Base-by-base conservation (phyloP, 2,113 vertebrate genomes). In the Chionis minor region DNA sequence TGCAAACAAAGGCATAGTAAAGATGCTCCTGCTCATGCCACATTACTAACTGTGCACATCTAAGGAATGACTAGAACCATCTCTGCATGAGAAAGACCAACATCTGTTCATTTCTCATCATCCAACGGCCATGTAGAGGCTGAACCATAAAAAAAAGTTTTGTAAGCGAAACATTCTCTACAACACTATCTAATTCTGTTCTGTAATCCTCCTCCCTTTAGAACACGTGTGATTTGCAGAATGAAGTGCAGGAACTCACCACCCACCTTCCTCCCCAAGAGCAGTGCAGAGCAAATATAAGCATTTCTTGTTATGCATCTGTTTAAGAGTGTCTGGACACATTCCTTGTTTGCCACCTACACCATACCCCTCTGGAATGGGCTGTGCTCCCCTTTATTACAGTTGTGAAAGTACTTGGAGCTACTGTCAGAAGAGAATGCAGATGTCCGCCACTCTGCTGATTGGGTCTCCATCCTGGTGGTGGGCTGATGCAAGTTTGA, bases 261-360 rank as follows among this genome's bases (percentile, higher is more conserved):
- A 82, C 94, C 77, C 81, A 97, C 90, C n/a, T 90, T 75, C 81
- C 85, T 96, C 91, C 86, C 88, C 80, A 81, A 79, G 20, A 94
- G 49, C 27, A 82, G 73, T 20, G 23, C 66, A 90, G 56, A 84
- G 32, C 35, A 92, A 95, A 96, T n/a, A 90, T 4, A 92, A 87
- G 49, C 13, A 17, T 80, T 88, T 83, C 58, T 80, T 92, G 70
- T 65, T 88, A 73, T 51, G 79, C 45, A 73, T 82, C 66, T 94
- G 66, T 73, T 96, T 80, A 88, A 94, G 58, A 82, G 17, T 83
- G 82, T 71, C 81, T 93, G 90, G 92, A 88, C 45, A 59, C 20
- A 45, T 42, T 90, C 84, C 62, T 96, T 10, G 1, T 85, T 94
- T 95, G 77, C 54, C 62, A 92, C 81, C 74, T 93, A 94, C 87